Evolutionary conservation across 2,888 invertebrate species (phyloP), one percentile per base, ranked within the genome.

Genomic region (Xanthia togata): DNA sequence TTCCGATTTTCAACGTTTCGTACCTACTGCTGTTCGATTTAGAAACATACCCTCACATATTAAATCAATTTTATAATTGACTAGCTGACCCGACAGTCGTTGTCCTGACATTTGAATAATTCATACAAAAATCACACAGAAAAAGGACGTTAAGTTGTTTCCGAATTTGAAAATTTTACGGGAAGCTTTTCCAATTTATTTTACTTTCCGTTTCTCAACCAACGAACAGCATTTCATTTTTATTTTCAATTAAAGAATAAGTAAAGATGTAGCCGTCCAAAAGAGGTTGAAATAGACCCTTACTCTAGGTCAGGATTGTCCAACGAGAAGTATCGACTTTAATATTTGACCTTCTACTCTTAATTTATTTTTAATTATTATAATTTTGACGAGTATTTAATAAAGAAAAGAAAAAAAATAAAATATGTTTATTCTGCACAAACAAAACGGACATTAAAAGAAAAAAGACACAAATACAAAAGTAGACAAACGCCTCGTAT

Each of bases 301-400:
- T 71, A 31, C 63, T 81, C 11, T 38, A 53, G 23, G 20, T 47
- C 44, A 60, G 44, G 53, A 35, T 44, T 73, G 35, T 44, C 26
- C n/a, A 31, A 14, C 11, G 31, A n/a, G 31, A 74, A 63, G 2
- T n/a, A 41, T 41, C 8, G 9, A 41, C 2, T 73, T 71, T 2
- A 11, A 23, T 38, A 72, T 23, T 53, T 26, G 8, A 11, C 11
- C 31, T 20, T 0, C 20, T 8, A 20, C 0, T 12, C 1, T 50
- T 38, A 5, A 76, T 74, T 50, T n/a, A 0, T 35, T 75, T 57
- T 17, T 38, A 35, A 26, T 50, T 38, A 47, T 12, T 20, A n/a
- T 31, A 6, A 31, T 1, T 44, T 41, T 41, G 2, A 41, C 41
- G 11, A 41, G 41, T 41, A 41, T 41, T 11, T 41, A 41, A n/a